Conservation (phyloP, 1,140 invertebrate species). For the Frieseomelitta varia region DNA sequence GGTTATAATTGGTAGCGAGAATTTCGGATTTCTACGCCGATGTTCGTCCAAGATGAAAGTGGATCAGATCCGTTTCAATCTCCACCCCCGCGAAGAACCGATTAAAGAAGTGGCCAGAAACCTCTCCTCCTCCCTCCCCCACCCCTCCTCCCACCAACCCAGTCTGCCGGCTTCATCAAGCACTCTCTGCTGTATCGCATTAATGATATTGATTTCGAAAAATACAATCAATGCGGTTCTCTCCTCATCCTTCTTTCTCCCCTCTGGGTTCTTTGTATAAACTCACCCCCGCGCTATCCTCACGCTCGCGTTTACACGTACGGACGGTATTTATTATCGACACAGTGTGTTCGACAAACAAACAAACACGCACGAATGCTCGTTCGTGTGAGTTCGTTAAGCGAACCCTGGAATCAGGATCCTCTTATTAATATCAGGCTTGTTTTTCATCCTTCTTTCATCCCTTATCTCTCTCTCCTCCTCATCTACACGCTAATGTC, state of each 20-base stretch:
- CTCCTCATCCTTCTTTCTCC: neutral
- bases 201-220: conserved; percentile 79
- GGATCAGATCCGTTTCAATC: conserved; percentile 12
- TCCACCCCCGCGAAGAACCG: conserved; percentile 3
- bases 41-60: neutral
- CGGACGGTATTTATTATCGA: neutral
- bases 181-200: conserved; percentile 78
- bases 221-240: conserved; percentile 72
- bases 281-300: neutral
- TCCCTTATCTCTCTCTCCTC: neutral
- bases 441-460: conserved; percentile 57
- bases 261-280: conserved; percentile 1
- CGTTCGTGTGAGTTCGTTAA: conserved; percentile 62
- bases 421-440: conserved; percentile 75
- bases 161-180: conserved; percentile 73
- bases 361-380: neutral
- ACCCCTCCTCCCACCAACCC: too few relatives aligned
- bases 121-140: conserved; percentile 4
- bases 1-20: neutral
- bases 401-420: conserved; percentile 59
- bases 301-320: neutral
- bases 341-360: neutral
- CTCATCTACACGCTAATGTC: conserved; percentile 76
- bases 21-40: neutral
- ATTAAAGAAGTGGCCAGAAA: conserved; percentile 52